Evolutionary conservation across 2,888 invertebrate genomes (phyloP), one percentile per base, ranked within the genome.

Genomic region (Ormyrus nitidulus): DNA sequence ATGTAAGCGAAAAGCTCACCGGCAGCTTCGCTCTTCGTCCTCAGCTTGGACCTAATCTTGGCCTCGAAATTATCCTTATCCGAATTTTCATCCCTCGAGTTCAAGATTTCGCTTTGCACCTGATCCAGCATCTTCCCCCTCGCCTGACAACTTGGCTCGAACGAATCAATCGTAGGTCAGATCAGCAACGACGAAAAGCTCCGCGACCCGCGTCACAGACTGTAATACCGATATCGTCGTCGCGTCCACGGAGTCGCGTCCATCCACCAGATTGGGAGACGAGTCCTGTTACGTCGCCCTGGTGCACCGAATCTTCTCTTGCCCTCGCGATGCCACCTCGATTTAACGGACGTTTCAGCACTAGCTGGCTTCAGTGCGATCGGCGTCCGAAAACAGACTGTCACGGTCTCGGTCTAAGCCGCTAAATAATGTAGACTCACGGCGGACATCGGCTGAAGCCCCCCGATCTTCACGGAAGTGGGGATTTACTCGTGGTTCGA

Each of bases 111-210:
- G 19, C 81, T n/a, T 56, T 85, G 84, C 74, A 85, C 83, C 80
- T 86, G 82, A 51, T 85, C 82, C 78, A 87, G 69, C 89, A 88
- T 89, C 53, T 72, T 82, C 53, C 19, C 19, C 19, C 13, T 13
- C 6, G 44, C 6, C 44, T 10, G 51, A n/a, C 3, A 10, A 51
- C n/a, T 13, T 13, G 6, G 13, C 13, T 34, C 53, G 49, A 8
- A 2, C 19, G n/a, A 3, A 34, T 34, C 34, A 34, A 34, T n/a
- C 34, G 34, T 3, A 34, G 34, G 34, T 34, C 34, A 34, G 3
- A 34, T 34, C 34, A 34, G 34, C 34, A 34, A 34, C 34, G 34
- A 34, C 34, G 34, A 34, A 34, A 34, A 34, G 34, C 34, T 34
- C 34, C 34, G 34, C 34, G 34, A 66, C 10, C 13, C 34, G 61